Percentiles rank a stretch among this genome's conserved stretches.
Conservation (phyloP, 2,113 vertebrate genomes). For the Psilopsiagon aurifrons region DNA sequence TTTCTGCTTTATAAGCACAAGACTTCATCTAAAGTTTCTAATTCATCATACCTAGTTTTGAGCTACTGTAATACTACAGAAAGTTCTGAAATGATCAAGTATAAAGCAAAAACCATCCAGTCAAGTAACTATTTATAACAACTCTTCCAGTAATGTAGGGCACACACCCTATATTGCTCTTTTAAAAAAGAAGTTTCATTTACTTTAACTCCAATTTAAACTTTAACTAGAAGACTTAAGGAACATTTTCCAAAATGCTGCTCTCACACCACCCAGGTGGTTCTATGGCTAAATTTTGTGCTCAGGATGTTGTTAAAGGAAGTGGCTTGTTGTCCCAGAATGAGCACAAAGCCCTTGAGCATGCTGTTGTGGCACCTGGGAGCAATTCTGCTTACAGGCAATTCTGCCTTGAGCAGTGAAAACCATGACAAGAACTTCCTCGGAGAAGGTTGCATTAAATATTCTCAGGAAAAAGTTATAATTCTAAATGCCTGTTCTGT, state of each 20-base stretch:
- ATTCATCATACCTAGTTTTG: not conserved
- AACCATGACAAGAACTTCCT: not conserved
- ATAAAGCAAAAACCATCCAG: not conserved
- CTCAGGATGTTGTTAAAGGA: not conserved
- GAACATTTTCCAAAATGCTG: not conserved
- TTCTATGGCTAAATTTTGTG: not conserved
- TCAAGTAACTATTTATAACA: not conserved
- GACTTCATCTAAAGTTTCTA: not conserved
- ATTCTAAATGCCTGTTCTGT: not conserved
- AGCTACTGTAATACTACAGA: not conserved
- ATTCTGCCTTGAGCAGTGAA: not conserved
- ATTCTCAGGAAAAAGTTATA: not conserved
- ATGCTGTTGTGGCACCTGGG: not conserved
- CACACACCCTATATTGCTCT: not conserved
- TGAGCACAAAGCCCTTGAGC: not conserved
- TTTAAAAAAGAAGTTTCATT: not conserved
- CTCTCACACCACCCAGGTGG: accelerated
- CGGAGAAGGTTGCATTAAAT: not conserved
- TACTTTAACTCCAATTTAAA: not conserved
- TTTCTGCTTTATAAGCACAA: slow-evolving; percentile 28
- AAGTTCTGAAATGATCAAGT: not conserved
- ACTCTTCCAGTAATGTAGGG: not conserved
- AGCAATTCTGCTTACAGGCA: not conserved
- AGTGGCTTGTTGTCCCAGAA: not conserved
- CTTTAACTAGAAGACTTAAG: not conserved